Evolutionary conservation across 2,888 invertebrate genomes (phyloP).

Genomic region (Serrognathus titanus): DNA sequence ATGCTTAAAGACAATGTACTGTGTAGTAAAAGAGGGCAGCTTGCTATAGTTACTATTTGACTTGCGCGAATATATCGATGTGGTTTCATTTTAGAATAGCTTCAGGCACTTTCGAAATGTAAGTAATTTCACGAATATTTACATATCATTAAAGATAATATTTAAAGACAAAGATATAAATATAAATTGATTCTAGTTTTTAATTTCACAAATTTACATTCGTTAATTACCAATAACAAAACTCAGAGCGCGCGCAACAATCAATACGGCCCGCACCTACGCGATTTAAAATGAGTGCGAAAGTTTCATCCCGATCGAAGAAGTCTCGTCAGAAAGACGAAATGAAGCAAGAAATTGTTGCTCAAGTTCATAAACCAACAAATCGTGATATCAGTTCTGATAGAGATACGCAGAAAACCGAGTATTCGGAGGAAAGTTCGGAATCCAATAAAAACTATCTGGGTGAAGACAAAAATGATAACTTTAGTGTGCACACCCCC

Average conservation of each 20-base stretch:
- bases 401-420: slow-evolving; percentile 29
- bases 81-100: no score
- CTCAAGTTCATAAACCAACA: slow-evolving; percentile 44
- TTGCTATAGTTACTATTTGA: no score
- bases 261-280: slow-evolving; percentile 5
- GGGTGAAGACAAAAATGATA: slow-evolving; percentile 39
- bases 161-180: no score
- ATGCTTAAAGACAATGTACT: no score
- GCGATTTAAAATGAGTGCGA: slow-evolving; percentile 30
- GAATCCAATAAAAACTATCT: slow-evolving; percentile 38
- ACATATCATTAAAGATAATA: no score
- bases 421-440: slow-evolving; percentile 40
- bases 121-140: no score
- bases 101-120: no score
- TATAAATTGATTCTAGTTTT: no score
- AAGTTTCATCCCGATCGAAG: slow-evolving; percentile 36
- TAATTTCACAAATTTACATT: no score
- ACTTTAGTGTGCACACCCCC: slow-evolving; percentile 38
- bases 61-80: no score
- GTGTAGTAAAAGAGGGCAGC: no score
- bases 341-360: slow-evolving; percentile 45
- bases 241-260: neutral
- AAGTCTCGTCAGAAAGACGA: slow-evolving; percentile 41
- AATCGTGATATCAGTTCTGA: slow-evolving; percentile 30
- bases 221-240: neutral